phyloP scores from a whole-genome alignment of 2,113 vertebrate species.

The Channa maculata region DNA sequence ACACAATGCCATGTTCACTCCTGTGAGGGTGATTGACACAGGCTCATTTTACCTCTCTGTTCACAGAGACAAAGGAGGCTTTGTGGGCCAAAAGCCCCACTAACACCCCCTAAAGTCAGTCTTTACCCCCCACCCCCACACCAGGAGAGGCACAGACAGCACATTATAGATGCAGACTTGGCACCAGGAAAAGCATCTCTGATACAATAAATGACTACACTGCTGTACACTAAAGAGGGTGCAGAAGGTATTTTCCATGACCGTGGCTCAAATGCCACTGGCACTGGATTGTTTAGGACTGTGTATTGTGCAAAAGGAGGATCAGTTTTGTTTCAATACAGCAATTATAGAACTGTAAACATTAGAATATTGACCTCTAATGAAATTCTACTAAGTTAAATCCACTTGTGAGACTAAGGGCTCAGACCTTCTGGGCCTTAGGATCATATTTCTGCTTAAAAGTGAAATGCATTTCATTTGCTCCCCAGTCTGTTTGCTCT shows the following conservation, averaged over 20 bases:
- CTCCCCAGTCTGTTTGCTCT: too few species aligned
- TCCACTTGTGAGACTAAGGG: too few species aligned
- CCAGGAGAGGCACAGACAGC: constrained; percentile 30
- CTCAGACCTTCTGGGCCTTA: too few species aligned
- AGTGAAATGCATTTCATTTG: too few species aligned
- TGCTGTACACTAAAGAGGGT: neutral
- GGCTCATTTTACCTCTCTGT: constrained; percentile 52
- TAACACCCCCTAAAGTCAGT: neutral
- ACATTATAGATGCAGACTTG: constrained; percentile 23
- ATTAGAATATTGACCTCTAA: too few species aligned
- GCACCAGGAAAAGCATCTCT: constrained; percentile 15
- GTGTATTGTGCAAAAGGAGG: too few species aligned
- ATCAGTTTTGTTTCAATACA: too few species aligned
- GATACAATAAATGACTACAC: neutral
- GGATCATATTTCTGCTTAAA: too few species aligned
- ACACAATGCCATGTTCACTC: constrained; percentile 46
- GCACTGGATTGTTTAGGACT: neutral
- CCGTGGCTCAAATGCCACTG: constrained; percentile 2
- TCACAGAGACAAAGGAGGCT: constrained; percentile 30
- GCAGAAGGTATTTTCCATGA: constrained; percentile 1
- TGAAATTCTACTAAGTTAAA: too few species aligned
- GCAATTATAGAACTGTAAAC: too few species aligned
- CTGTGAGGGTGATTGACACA: constrained; percentile 26
- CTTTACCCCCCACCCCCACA: constrained; percentile 4
- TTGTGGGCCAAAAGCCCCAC: constrained; percentile 30